Percentiles rank a stretch among this genome's conserved stretches.
These are phyloP conservation scores for Andrena dorsata DNA, from an alignment of 2,888 invertebrate species.

Conservation along the genomic window DNA sequence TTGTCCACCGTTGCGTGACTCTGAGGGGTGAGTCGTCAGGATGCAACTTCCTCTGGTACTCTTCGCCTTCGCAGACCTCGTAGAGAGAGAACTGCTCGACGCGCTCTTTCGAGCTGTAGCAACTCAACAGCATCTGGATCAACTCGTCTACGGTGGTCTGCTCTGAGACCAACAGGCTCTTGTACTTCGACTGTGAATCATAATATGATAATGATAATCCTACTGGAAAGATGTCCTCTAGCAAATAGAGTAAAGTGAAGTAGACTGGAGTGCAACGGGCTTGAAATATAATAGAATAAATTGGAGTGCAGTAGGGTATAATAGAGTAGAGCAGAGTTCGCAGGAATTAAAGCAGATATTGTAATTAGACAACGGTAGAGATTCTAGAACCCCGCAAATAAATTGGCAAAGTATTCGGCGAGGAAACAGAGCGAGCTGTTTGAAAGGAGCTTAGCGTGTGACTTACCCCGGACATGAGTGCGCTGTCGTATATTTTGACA, in stretches of 20 bases:
- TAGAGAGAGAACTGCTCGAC: slow-evolving; percentile 95
- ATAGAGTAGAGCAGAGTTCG: not conserved
- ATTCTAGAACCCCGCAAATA: not conserved
- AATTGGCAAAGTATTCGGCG: not conserved
- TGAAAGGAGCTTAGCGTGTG: not conserved
- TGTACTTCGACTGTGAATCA: slow-evolving; percentile 92
- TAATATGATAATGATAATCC: slow-evolving; percentile 16
- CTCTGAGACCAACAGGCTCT: slow-evolving; percentile 95
- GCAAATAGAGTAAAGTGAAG: not conserved
- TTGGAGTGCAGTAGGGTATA: not conserved
- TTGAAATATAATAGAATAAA: not conserved
- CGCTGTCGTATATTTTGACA: slow-evolving; percentile 96
- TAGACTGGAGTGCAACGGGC: not conserved
- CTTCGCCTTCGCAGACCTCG: slow-evolving; percentile 93
- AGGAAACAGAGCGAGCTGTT: not conserved
- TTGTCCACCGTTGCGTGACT: slow-evolving; percentile 90
- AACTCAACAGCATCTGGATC: slow-evolving; percentile 92
- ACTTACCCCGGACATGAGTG: slow-evolving; percentile 92
- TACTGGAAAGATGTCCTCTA: not conserved
- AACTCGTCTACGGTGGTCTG: slow-evolving; percentile 95
- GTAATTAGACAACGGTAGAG: not conserved
- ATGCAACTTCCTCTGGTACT: slow-evolving; percentile 95
- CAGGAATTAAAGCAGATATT: not conserved
- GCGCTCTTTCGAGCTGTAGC: slow-evolving; percentile 93
- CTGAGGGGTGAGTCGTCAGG: slow-evolving; percentile 94